phyloP scores from a whole-genome alignment of 1,140 invertebrate species.

The Zaprionus nigranus region DNA sequence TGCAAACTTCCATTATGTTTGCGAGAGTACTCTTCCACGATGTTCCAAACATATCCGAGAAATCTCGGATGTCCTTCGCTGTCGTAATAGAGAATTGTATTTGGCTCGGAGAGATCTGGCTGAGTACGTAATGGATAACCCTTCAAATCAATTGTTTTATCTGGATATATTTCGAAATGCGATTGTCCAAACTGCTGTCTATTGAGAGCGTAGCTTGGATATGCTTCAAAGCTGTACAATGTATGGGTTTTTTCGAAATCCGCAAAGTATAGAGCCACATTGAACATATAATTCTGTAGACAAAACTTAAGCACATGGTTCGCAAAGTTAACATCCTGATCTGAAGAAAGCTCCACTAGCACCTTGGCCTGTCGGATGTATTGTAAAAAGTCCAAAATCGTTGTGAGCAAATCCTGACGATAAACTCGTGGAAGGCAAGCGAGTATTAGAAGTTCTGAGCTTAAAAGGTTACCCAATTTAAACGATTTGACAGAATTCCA shows the following conservation, averaged over 20 bases:
- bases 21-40: constrained; percentile 34
- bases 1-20: constrained; percentile 51
- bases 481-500: constrained; percentile 5
- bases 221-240: constrained; percentile 39
- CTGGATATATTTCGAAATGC: constrained; percentile 24
- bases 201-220: constrained; percentile 36
- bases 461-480: constrained; percentile 20
- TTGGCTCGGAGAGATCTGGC: constrained; percentile 66
- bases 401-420: constrained; percentile 31
- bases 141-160: constrained; percentile 49
- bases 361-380: constrained; percentile 47
- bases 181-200: not conserved
- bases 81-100: constrained; percentile 55
- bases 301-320: constrained; percentile 32
- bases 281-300: constrained; percentile 46
- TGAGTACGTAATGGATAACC: constrained; percentile 40
- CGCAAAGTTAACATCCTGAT: constrained; percentile 15
- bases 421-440: constrained; percentile 48
- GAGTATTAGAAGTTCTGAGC: constrained; percentile 36
- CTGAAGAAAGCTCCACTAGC: constrained; percentile 45
- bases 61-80: constrained; percentile 25
- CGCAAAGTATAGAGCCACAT: constrained; percentile 30
- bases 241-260: constrained; percentile 24
- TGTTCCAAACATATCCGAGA: constrained; percentile 62
- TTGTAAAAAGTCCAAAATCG: constrained; percentile 21